phyloP scores from a whole-genome alignment of 2,113 vertebrate genomes.

The Pelobates fuscus region DNA sequence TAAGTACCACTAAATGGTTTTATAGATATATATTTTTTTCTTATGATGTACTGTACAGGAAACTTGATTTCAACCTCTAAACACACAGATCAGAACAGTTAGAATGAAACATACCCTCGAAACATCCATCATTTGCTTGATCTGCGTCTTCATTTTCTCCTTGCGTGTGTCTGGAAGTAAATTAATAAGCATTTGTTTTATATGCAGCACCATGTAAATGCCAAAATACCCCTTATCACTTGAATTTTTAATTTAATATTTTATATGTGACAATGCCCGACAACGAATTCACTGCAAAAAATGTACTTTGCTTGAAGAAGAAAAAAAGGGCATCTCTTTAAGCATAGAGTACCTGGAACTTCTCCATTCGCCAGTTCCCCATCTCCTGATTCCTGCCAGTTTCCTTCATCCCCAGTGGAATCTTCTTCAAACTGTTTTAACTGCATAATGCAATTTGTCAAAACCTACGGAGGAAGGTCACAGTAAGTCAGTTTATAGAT shows the following conservation, averaged over 20 bases:
- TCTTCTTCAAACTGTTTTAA: slow-evolving; percentile 78
- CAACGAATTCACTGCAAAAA: too few relatives aligned
- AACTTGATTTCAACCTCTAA: too few relatives aligned
- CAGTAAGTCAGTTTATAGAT: too few relatives aligned
- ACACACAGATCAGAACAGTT: too few relatives aligned
- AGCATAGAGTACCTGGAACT: slow-evolving; percentile 62
- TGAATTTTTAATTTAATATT: too few relatives aligned
- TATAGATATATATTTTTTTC: too few relatives aligned
- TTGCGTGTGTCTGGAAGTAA: slow-evolving; percentile 74
- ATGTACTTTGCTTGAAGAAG: too few relatives aligned
- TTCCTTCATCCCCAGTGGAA: slow-evolving; percentile 55
- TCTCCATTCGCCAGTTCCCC: slow-evolving; percentile 82
- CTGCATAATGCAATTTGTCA: slow-evolving; percentile 89
- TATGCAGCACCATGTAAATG: not conserved
- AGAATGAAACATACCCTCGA: slow-evolving; percentile 82
- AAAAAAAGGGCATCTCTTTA: not conserved
- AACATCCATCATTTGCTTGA: slow-evolving; percentile 95
- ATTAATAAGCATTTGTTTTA: not conserved
- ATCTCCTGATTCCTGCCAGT: slow-evolving; percentile 63
- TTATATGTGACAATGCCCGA: too few relatives aligned
- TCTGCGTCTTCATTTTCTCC: slow-evolving; percentile 77
- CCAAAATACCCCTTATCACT: too few relatives aligned
- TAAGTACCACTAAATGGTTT: too few relatives aligned
- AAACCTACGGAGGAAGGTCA: slow-evolving; percentile 71
- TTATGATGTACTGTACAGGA: too few relatives aligned